Evolutionary conservation across 2,113 vertebrate genomes (phyloP), one percentile per base, ranked within the genome.

Genomic region (Acrocephalus kingi): DNA sequence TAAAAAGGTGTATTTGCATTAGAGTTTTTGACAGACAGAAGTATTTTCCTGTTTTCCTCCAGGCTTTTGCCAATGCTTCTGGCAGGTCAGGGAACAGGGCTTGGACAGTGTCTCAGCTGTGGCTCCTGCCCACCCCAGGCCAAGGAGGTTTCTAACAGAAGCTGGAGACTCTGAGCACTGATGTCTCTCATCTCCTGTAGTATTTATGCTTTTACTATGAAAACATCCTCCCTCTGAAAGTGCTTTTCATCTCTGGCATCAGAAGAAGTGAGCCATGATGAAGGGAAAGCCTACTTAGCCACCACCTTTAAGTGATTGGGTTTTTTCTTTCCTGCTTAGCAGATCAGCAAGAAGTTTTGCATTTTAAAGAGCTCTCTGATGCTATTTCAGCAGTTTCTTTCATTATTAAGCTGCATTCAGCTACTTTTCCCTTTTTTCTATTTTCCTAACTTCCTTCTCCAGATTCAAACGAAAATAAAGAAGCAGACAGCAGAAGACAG

Each of bases 351-450:
- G 59, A 92, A 89, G 62, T 86, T 93, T 80, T 89, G 61, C 91
- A 81, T 94, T 93, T 92, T 83, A 85, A 94, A 90, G 83, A 90
- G 91, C 30, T 31, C 87, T 92, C 83, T 93, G 92, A 73, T 82
- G 95, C 83, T 69, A 85, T 78, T 96, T 92, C 94, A 96, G 92
- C 96, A 92, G 31, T 89, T 97, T 81, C 76, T 92, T 94, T 92
- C 84, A 80, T 95, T 86, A 86, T 88, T 51, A 89, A 93, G 82
- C 86, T 79, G 77, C 82, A 78, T 75, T 81, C 58, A 93, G 77
- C 62, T 75, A 48, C 84, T 93, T 93, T 45, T 2, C 16, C 48
- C 30, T 13, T 64, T 85, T 71, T 63, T 6, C 52, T 54, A 20
- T 66, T 89, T 93, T 84, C 58, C 56, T 77, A 80, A 91, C 74